Base-by-base conservation (phyloP, 2,113 vertebrate genomes). In the cattle (Bos taurus) region DNA sequence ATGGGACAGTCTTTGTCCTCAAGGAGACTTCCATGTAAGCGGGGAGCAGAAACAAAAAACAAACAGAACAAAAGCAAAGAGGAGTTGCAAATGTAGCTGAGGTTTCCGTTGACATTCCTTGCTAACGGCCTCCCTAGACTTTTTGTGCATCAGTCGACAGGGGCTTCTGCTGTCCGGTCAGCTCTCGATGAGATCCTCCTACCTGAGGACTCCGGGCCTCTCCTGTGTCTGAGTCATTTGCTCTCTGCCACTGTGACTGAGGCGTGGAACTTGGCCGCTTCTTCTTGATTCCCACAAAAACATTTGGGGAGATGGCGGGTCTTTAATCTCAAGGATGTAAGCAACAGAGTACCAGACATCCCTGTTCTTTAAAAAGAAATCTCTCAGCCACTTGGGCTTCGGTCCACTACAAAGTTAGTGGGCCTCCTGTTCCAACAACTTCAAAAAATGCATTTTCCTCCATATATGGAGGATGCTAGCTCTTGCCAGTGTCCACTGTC, bases 121-220 rank as follows among this genome's bases (percentile, higher is more conserved):
- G 26, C 14, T 16, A 36, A 2, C 0, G 0, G 40, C 36, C 50
- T 52, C 57, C 85, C 36, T 12, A 3, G 43, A n/a, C 6, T 43
- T 13, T 19, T 62, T 7, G 36, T 36, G 0, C 0, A 0, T 21
- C 26, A 50, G 1, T n/a, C 12, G 28, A 77, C 0, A 0, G 13
- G 7, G 23, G 12, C 50, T 21, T 26, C 82, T 0, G 0, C 8
- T 26, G 17, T 1, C 11, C 0, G 6, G 46, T 1, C 59, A 8
- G 56, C 56, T 26, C 78, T 4, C 9, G 2, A 57, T 60, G 21
- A 19, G 17, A 15, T 43, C 52, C 78, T 33, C 74, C 16, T 19
- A 1, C 60, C 11, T 7, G 5, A 12, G 43, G 23, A 36, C 13
- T 8, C 77, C 10, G 25, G 36, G 46, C n/a, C 16, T 46, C 50